These are phyloP conservation scores for Phytoseiulus persimilis DNA, from an alignment of 2,888 invertebrate species.

Conservation along the genomic window DNA sequence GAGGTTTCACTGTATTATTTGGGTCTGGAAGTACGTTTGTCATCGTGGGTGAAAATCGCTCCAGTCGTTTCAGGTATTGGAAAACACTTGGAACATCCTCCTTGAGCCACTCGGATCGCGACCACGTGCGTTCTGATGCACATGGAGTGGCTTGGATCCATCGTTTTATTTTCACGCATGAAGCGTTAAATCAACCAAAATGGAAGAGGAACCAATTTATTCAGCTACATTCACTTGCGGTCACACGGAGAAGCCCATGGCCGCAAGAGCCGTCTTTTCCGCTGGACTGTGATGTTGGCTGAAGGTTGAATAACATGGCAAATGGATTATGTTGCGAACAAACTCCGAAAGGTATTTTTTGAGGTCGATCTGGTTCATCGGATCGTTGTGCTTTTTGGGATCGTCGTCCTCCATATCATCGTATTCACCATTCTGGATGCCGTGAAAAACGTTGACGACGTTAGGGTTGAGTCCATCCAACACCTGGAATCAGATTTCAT, in stretches of 20 bases:
- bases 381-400: constrained; percentile 59
- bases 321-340: constrained; percentile 58
- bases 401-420: constrained; percentile 54
- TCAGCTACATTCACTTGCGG: not conserved
- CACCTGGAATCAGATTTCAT: not conserved
- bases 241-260: constrained; percentile 10
- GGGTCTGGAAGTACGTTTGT: no score
- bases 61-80: no score
- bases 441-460: not conserved
- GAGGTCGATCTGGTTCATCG: constrained; percentile 59
- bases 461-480: not conserved
- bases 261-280: constrained; percentile 55
- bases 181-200: not conserved
- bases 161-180: no score
- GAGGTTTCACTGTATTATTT: no score
- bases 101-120: no score
- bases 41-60: no score
- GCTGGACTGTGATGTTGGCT: constrained; percentile 57
- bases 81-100: no score
- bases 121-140: no score
- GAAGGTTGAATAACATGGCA: constrained; percentile 59
- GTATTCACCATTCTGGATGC: constrained; percentile 41
- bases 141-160: no score
- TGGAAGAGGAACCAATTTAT: not conserved
- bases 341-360: constrained; percentile 60